Conservation (phyloP, 2,888 invertebrate genomes). For the Argyra leucocephala region DNA sequence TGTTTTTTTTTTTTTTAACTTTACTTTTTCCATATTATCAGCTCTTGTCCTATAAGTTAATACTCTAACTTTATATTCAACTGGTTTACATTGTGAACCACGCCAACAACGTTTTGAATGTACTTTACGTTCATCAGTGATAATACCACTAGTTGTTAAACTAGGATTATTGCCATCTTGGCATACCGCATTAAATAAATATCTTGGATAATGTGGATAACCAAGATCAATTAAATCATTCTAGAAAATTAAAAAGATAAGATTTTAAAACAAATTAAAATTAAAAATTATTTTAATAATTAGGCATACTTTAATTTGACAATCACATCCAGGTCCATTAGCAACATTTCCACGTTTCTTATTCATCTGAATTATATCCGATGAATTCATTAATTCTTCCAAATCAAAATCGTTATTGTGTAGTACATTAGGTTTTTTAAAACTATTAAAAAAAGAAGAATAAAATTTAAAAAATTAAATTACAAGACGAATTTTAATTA, state of each 20-base stretch:
- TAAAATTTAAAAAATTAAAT: not conserved
- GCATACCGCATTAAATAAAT: slow-evolving; percentile 38
- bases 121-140: slow-evolving; percentile 23
- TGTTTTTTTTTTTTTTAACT: too few species aligned
- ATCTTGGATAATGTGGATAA: slow-evolving; percentile 36
- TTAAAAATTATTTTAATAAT: not conserved
- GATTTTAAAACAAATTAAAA: not conserved
- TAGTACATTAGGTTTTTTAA: not conserved
- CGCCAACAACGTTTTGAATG: slow-evolving; percentile 32
- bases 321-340: slow-evolving; percentile 34
- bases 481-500: too few species aligned
- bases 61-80: slow-evolving; percentile 41
- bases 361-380: slow-evolving; percentile 14
- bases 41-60: slow-evolving; percentile 29
- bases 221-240: slow-evolving; percentile 38
- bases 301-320: slow-evolving; percentile 35
- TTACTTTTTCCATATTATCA: slow-evolving; percentile 21
- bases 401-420: not conserved
- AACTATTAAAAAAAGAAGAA: not conserved
- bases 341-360: slow-evolving; percentile 27
- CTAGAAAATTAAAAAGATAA: slow-evolving; percentile 23
- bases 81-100: slow-evolving; percentile 37
- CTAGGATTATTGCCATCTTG: slow-evolving; percentile 23
- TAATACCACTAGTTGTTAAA: not conserved
- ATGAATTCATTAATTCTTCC: not conserved